Percentiles rank a stretch among this genome's conserved stretches.
Evolutionary conservation across 2,113 vertebrate species (phyloP).

Genomic region (Parus major): DNA sequence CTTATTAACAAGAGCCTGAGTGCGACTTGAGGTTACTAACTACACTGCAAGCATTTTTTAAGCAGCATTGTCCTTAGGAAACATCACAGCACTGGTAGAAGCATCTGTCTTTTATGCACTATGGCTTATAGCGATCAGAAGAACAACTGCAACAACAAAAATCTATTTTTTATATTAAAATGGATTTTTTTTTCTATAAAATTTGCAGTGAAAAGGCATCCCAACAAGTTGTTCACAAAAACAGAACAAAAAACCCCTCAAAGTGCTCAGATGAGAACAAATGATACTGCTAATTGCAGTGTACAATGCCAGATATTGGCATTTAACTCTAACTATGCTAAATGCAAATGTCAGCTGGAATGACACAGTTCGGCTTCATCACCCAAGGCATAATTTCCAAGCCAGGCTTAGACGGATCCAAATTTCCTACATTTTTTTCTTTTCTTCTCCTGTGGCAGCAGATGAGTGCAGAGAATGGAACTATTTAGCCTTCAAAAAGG

Average conservation of each 20-base stretch:
- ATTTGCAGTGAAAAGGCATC: not conserved
- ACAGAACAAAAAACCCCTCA: not conserved
- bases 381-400: constrained; percentile 47
- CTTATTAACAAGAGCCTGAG: not conserved
- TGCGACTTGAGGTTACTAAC: not conserved
- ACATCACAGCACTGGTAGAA: not conserved
- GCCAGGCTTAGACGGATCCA: constrained; percentile 11
- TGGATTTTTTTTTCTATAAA: not conserved
- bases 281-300: constrained; percentile 34
- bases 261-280: constrained; percentile 24
- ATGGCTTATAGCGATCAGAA: not conserved
- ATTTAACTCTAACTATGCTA: constrained; percentile 28
- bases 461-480: constrained; percentile 31
- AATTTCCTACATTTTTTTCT: constrained; percentile 58
- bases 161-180: not conserved
- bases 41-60: not conserved
- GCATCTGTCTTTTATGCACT: not conserved
- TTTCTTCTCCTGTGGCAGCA: constrained; percentile 51
- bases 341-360: constrained; percentile 28
- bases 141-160: not conserved
- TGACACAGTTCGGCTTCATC: constrained; percentile 39
- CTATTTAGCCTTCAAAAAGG: constrained; percentile 38
- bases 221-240: not conserved
- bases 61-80: not conserved
- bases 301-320: constrained; percentile 8